Conservation (phyloP, 2,113 vertebrate genomes). For the Petrocephalus microphthalmus region DNA sequence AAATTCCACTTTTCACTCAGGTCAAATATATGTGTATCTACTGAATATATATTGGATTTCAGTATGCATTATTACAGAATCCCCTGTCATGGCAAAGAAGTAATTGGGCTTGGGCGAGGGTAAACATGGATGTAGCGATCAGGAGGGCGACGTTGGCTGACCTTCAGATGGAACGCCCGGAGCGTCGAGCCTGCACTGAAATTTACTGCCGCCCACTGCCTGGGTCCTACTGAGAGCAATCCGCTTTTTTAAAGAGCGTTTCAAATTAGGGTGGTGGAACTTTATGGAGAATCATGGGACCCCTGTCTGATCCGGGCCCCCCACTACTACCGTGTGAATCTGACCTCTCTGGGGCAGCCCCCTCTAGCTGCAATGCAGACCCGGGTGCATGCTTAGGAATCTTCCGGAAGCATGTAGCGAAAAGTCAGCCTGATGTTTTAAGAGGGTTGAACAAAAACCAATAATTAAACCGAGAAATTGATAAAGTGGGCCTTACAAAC, state of each 20-base stretch:
- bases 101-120: slow-evolving; percentile 62
- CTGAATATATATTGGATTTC: slow-evolving; percentile 28
- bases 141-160: slow-evolving; percentile 56
- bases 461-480: background rate
- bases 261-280: slow-evolving; percentile 46
- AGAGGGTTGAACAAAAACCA: background rate
- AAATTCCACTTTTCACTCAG: slow-evolving; percentile 14
- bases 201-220: slow-evolving; percentile 45
- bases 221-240: slow-evolving; percentile 45
- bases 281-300: slow-evolving; percentile 50
- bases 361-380: slow-evolving; percentile 48
- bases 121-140: slow-evolving; percentile 56
- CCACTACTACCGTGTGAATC: slow-evolving; percentile 50
- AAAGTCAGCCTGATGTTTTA: slow-evolving; percentile 43
- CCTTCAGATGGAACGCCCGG: slow-evolving; percentile 59
- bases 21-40: slow-evolving; percentile 6
- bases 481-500: background rate
- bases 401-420: slow-evolving; percentile 40
- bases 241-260: slow-evolving; percentile 33
- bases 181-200: slow-evolving; percentile 49
- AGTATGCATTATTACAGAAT: slow-evolving; percentile 39
- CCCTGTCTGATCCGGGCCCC: slow-evolving; percentile 47
- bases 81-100: slow-evolving; percentile 41
- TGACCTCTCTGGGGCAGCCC: slow-evolving; percentile 32
- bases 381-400: background rate